Evolutionary conservation across 2,888 invertebrate species (phyloP), one percentile per base, ranked within the genome.

Genomic region (Drosophila melanosoma): DNA sequence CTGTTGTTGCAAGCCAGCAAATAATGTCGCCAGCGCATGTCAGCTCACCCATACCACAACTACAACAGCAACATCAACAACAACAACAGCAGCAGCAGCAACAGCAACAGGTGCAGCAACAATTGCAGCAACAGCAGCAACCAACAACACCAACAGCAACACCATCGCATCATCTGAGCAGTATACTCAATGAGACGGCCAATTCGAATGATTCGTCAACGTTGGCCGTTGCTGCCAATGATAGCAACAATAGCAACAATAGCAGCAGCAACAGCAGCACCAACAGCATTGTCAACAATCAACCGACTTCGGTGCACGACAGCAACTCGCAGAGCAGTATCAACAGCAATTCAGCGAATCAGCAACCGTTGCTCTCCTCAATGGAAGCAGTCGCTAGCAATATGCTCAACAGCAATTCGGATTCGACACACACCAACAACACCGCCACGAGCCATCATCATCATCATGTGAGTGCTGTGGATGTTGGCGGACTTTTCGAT

Each of bases 181-280:
- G 87, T 73, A 91, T 91, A 51, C 87, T 93, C 10, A 92, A 92
- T 59, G 92, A 92, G 65, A 92, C 93, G 11, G 91, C 92, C 60
- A 93, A 93, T 69, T 93, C 93, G 4, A 92, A 93, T 77, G 92
- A 93, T 81, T 93, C 93, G 17, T 92, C 93, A 6, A 92, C 92
- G 1, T 64, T 92, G 42, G 92, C 93, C 1, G 92, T 92, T 35
- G 91, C 91, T 15, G 92, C 91, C 35, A 92, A 92, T 42, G 93
- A 93, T 38, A 93, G 92, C 82, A 93, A 92, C 76, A 92, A 93
- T 38, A 93, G 92, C 82, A 93, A 92, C 76, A 92, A 93, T 63
- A 92, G 93, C 71, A 92, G 91, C 75, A 92, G 92, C 74, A 93
- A 93, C 74, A 93, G 93, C 64, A 92, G 92, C 60, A 93, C 92